These are phyloP conservation scores for Drosophila triauraria DNA, from an alignment of 1,140 invertebrate genomes.

Conservation along the genomic window DNA sequence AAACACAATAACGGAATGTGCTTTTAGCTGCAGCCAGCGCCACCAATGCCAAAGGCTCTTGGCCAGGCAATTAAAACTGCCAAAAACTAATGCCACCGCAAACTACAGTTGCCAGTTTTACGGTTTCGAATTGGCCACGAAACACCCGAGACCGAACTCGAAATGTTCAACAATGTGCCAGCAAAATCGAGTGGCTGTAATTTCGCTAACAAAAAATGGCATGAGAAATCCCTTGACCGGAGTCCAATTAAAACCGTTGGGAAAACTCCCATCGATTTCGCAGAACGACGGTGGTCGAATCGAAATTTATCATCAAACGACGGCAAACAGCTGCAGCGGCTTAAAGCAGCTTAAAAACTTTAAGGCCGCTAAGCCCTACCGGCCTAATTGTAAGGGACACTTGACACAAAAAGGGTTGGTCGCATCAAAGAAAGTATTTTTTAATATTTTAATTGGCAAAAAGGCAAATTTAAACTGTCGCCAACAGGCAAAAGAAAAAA, in stretches of 20 bases:
- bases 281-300: conserved; percentile 32
- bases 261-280: conserved; percentile 41
- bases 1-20: conserved; percentile 20
- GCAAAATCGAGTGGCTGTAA: conserved; percentile 32
- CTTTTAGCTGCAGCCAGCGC: conserved; percentile 5
- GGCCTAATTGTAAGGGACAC: conserved; percentile 65
- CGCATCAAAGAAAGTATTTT: conserved; percentile 45
- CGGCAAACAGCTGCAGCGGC: conserved; percentile 61
- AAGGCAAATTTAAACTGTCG: conserved; percentile 42
- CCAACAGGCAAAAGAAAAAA: conserved; percentile 8
- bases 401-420: conserved; percentile 39
- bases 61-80: conserved; percentile 51
- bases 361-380: conserved; percentile 51
- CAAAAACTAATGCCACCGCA: conserved; percentile 56
- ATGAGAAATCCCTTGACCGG: conserved; percentile 16
- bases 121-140: conserved; percentile 39
- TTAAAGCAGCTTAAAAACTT: conserved; percentile 68
- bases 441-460: conserved; percentile 63
- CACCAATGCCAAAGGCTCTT: conserved; percentile 28
- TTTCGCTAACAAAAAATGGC: conserved; percentile 14
- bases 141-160: conserved; percentile 1
- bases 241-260: conserved; percentile 54
- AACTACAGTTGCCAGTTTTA: conserved; percentile 58
- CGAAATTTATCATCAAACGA: conserved; percentile 63
- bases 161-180: conserved; percentile 52